Conservation (phyloP, 2,113 vertebrate genomes). For the Equus quagga region DNA sequence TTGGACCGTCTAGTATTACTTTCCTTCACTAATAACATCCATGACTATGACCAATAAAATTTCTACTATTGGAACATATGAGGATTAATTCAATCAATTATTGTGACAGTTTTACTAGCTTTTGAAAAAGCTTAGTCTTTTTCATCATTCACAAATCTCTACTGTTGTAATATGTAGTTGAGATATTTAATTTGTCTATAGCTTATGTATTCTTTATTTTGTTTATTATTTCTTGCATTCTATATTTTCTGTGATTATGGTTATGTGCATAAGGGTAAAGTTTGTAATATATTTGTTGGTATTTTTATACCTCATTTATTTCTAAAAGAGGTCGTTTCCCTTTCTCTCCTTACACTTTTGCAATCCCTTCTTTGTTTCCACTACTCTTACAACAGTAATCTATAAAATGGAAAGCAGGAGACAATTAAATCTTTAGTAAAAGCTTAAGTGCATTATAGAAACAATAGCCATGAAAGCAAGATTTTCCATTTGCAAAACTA, state of each 20-base stretch:
- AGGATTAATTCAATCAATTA: background rate
- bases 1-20: background rate
- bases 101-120: background rate
- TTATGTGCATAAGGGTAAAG: background rate
- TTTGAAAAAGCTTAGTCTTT: background rate
- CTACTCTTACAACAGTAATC: background rate
- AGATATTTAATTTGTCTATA: background rate
- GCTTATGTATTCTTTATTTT: too few relatives aligned
- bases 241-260: background rate
- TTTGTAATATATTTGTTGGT: background rate
- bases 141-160: background rate
- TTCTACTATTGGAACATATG: background rate
- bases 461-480: background rate
- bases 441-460: background rate
- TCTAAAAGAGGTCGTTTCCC: background rate
- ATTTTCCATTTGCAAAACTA: background rate
- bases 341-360: background rate
- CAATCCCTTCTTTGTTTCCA: background rate
- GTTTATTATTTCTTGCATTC: background rate
- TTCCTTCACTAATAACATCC: background rate
- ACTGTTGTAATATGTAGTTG: background rate
- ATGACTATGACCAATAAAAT: background rate
- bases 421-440: background rate
- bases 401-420: background rate
- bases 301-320: background rate